Evolutionary conservation across 2,113 vertebrate genomes (phyloP).

Genomic region (Colossoma macropomum): DNA sequence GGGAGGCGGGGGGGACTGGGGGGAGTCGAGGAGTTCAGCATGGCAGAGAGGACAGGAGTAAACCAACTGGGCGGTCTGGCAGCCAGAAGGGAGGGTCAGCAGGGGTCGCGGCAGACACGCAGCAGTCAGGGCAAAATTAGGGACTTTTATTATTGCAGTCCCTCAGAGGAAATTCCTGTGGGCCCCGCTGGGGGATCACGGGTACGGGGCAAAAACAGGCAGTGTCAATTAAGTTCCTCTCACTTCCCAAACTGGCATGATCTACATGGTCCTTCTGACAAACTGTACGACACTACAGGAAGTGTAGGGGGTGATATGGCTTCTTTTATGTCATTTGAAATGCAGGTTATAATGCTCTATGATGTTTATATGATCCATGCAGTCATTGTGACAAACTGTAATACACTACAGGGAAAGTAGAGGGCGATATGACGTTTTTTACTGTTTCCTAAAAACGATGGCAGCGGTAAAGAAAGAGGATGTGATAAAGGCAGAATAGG

Average conservation of each 20-base stretch:
- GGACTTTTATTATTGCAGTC: conserved; percentile 71
- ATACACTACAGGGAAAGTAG: background rate
- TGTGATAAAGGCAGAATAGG: too few relatives aligned
- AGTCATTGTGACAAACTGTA: background rate
- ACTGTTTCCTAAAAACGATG: too few relatives aligned
- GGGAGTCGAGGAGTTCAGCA: background rate
- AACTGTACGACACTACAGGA: too few relatives aligned
- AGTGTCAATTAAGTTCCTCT: too few relatives aligned
- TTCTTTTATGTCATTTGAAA: too few relatives aligned
- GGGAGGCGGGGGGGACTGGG: background rate
- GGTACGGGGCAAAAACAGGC: background rate
- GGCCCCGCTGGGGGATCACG: conserved; percentile 19
- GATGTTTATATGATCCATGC: background rate
- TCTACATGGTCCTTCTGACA: too few relatives aligned
- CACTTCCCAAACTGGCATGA: too few relatives aligned
- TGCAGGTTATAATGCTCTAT: background rate
- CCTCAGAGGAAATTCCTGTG: conserved; percentile 66
- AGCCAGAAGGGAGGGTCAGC: conserved; percentile 12
- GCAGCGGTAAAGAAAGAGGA: too few relatives aligned
- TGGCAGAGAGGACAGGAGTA: background rate
- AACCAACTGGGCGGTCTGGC: conserved; percentile 53
- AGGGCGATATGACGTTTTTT: background rate
- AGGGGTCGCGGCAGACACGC: conserved; percentile 58
- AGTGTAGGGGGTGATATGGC: too few relatives aligned
- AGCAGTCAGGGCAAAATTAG: conserved; percentile 68